Conservation (phyloP, 2,113 vertebrate species). For the Cyprinus carpio region DNA sequence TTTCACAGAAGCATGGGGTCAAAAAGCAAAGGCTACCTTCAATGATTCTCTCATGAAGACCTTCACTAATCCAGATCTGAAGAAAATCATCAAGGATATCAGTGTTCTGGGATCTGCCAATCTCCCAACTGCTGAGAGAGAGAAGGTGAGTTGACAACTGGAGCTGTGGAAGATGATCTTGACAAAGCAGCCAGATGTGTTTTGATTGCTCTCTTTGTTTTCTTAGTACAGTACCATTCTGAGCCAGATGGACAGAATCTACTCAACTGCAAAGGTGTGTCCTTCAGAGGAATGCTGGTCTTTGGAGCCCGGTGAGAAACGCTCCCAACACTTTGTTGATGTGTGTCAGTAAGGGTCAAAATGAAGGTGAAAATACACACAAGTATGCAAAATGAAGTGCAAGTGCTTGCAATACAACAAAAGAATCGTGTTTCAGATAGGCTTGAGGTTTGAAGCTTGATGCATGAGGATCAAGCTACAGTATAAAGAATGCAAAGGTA, state of each 20-base stretch:
- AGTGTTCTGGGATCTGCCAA: constrained; percentile 85
- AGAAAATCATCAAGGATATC: constrained; percentile 78
- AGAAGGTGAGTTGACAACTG: constrained; percentile 74
- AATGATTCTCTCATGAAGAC: constrained; percentile 28
- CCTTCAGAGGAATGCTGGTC: constrained; percentile 82
- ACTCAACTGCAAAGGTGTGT: constrained; percentile 88
- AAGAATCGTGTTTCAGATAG: background rate
- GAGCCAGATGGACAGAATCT: constrained; percentile 89
- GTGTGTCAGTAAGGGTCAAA: background rate
- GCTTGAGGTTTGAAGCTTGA: background rate
- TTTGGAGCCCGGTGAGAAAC: constrained; percentile 86
- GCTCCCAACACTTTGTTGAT: background rate
- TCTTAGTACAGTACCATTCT: constrained; percentile 89
- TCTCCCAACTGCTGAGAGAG: constrained; percentile 72
- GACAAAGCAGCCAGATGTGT: background rate
- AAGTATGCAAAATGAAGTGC: background rate
- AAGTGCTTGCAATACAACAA: too few species aligned
- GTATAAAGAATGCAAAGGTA: background rate
- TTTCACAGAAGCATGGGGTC: constrained; percentile 86
- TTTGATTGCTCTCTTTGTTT: background rate
- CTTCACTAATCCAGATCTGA: constrained; percentile 71
- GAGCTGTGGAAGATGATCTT: background rate
- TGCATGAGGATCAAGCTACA: background rate
- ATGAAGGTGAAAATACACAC: background rate
- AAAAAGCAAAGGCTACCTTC: constrained; percentile 82